Evolutionary conservation across 2,797 vertebrate genomes (phyloP), one percentile per base, ranked within the genome.

Genomic region (Anas bahamensis): DNA sequence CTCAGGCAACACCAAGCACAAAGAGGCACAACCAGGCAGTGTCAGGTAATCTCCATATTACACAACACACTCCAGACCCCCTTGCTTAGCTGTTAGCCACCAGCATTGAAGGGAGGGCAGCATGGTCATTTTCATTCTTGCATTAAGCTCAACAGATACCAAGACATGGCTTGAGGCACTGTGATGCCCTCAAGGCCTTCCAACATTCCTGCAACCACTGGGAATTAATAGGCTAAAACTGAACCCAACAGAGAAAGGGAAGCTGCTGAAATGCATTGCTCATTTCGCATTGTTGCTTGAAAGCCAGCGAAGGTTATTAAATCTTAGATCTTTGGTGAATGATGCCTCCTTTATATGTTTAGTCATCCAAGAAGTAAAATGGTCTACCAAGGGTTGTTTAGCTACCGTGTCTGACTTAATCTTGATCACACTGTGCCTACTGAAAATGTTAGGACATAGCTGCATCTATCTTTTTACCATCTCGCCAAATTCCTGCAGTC

Each of bases 341-440:
- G 33, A 52, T 85, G 29, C 82, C n/a, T 89, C 33, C 72, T 91
- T 69, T 79, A 31, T 90, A 86, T 84, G 74, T 84, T 89, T 86
- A 94, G 88, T 82, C 94, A 95, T 73, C 94, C 93, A 94, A 91
- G 66, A 93, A 96, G 74, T 94, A 80, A 91, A 96, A 90, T 68
- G 17, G 48, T 66, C 88, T 94, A 94, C 80, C 83, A 92, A 89
- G 86, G 88, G 94, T 83, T 68, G 39, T 4, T 82, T 66, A 94
- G 35, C 50, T 86, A 59, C 64, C 42, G 69, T 64, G 15, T 70
- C 77, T 90, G 83, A 86, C 83, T 96, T 88, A 79, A 94, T 94
- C 88, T 93, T 93, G 22, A 92, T 88, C 77, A 71, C 41, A 77
- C 44, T 71, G 23, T 90, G 81, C 46, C 78, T 42, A 74, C 33